Evolutionary conservation across 2,888 invertebrate genomes (phyloP).

Genomic region (Meandrusa payeni): DNA sequence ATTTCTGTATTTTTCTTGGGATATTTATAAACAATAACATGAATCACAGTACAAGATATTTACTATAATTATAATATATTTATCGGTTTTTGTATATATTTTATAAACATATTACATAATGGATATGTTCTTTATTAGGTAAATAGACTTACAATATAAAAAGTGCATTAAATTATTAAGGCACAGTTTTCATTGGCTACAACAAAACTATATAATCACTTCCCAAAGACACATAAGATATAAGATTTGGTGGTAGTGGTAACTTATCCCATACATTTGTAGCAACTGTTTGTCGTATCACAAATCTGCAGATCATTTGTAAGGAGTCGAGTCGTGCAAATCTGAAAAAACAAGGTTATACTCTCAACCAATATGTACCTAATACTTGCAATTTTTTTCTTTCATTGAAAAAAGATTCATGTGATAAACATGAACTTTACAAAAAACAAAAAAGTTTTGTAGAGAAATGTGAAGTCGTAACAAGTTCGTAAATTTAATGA

Average conservation of each 20-base stretch:
- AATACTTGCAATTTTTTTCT: too few relatives aligned
- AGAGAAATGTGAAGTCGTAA: too few relatives aligned
- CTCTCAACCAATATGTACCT: too few relatives aligned
- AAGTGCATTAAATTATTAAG: conserved; percentile 41
- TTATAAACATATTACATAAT: conserved; percentile 48
- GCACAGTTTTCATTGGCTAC: conserved; percentile 47
- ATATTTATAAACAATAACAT: conserved; percentile 29
- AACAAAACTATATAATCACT: conserved; percentile 75
- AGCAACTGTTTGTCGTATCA: conserved; percentile 85
- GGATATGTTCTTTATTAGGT: conserved; percentile 31
- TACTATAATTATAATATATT: conserved; percentile 50
- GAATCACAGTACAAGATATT: conserved; percentile 39
- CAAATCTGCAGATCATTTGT: conserved; percentile 88
- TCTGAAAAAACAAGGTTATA: conserved; percentile 63
- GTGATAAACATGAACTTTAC: too few relatives aligned
- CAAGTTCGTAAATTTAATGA: too few relatives aligned
- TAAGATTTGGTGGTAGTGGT: conserved; percentile 81
- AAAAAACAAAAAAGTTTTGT: too few relatives aligned
- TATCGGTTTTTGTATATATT: conserved; percentile 51
- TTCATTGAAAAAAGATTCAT: too few relatives aligned
- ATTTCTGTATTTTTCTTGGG: conserved; percentile 20
- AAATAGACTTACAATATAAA: conserved; percentile 37
- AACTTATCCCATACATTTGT: conserved; percentile 84
- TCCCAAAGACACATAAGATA: conserved; percentile 64
- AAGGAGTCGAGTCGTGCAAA: conserved; percentile 84